phyloP scores from a whole-genome alignment of 2,113 vertebrate genomes.

The Engraulis encrasicolus region DNA sequence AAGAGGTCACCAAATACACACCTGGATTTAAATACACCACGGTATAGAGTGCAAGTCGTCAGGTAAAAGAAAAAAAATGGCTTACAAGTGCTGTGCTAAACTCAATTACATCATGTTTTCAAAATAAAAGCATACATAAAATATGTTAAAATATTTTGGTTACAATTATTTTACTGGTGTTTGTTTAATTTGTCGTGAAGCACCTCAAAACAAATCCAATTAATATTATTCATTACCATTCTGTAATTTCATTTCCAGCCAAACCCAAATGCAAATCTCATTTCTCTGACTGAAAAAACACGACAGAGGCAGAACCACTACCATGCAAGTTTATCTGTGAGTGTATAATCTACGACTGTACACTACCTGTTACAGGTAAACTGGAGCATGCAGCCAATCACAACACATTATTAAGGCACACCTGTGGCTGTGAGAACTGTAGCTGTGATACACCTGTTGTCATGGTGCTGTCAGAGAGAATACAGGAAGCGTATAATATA shows the following conservation, averaged over 20 bases:
- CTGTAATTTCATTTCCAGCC: background rate
- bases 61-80: background rate
- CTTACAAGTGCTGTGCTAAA: background rate
- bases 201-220: background rate
- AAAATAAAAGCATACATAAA: background rate
- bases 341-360: too few species aligned
- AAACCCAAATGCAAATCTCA: background rate
- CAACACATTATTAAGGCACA: background rate
- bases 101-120: background rate
- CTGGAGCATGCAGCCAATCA: background rate
- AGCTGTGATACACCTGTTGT: background rate
- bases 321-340: conserved; percentile 39
- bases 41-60: background rate
- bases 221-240: background rate
- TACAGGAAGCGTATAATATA: too few species aligned
- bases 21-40: background rate
- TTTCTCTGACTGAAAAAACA: background rate
- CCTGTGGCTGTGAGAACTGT: background rate
- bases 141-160: conserved; percentile 1
- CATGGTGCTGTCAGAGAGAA: too few species aligned
- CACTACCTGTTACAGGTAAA: background rate
- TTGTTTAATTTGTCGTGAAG: background rate
- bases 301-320: background rate
- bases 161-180: background rate
- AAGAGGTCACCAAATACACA: background rate